Evolutionary conservation across 2,797 vertebrate genomes (phyloP).

Genomic region (Rhinoraja longicauda): DNA sequence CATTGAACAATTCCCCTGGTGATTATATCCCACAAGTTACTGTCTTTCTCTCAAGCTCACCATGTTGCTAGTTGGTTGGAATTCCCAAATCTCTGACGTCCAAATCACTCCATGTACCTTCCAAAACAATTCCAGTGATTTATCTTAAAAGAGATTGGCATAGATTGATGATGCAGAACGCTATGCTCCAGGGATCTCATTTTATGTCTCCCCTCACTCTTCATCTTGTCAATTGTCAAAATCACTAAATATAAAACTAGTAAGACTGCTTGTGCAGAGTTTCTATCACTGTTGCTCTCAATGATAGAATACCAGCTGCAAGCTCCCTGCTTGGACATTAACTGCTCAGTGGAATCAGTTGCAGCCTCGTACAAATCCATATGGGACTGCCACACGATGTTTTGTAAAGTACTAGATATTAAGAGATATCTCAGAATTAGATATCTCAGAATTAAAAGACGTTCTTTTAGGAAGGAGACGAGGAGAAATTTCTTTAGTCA

Average conservation of each 20-base stretch:
- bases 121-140: neutral
- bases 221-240: neutral
- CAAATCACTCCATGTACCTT: neutral
- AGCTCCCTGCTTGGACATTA: neutral
- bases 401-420: neutral
- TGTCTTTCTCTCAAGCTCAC: neutral
- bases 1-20: too few species aligned
- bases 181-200: neutral
- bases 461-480: too few species aligned
- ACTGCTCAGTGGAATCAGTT: neutral
- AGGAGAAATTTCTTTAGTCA: too few species aligned
- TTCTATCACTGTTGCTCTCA: neutral
- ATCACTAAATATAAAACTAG: neutral
- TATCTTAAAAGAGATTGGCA: neutral
- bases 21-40: neutral
- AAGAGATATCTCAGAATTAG: neutral
- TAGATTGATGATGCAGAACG: neutral
- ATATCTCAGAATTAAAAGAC: too few species aligned
- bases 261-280: neutral
- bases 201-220: neutral
- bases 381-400: neutral
- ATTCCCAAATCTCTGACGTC: neutral
- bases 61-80: neutral
- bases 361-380: neutral
- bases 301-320: neutral